phyloP scores from a whole-genome alignment of 1,140 invertebrate species.

The Chironomus tepperi region DNA sequence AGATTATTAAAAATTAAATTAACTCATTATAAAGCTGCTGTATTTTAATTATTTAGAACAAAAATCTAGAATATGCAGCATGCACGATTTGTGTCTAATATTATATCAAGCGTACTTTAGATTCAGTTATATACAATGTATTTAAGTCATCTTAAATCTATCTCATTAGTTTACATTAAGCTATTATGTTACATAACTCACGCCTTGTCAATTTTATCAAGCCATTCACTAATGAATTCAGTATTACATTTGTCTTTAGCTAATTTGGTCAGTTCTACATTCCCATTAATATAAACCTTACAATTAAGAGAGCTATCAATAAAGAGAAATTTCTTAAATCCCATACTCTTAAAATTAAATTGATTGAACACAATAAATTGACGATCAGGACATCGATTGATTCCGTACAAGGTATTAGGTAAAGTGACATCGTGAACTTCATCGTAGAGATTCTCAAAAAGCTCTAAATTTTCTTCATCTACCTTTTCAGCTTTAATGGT shows the following conservation, averaged over 20 bases:
- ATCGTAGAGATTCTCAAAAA: conserved; percentile 27
- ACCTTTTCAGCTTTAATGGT: neutral
- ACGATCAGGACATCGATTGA: conserved; percentile 27
- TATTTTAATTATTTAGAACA: no score
- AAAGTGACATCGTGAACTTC: conserved; percentile 27
- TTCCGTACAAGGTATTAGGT: conserved; percentile 28
- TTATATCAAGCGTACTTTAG: no score
- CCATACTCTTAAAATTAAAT: conserved; percentile 23
- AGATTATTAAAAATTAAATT: no score
- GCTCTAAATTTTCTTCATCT: neutral
- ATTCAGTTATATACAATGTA: no score
- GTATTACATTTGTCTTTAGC: neutral
- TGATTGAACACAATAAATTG: conserved; percentile 25
- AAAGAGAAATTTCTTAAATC: neutral
- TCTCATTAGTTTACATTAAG: no score
- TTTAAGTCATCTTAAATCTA: no score
- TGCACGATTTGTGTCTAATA: no score
- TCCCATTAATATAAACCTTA: neutral
- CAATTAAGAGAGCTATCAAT: neutral
- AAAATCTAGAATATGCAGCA: no score
- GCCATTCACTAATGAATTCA: neutral
- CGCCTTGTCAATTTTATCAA: neutral
- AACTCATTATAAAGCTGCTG: no score
- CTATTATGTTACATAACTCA: no score
- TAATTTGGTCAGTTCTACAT: neutral